A percentile compares a stretch with the other conserved stretches of the same genome.
Evolutionary conservation across 1,140 invertebrate genomes (phyloP).

Genomic region (Diorhabda elongata): DNA sequence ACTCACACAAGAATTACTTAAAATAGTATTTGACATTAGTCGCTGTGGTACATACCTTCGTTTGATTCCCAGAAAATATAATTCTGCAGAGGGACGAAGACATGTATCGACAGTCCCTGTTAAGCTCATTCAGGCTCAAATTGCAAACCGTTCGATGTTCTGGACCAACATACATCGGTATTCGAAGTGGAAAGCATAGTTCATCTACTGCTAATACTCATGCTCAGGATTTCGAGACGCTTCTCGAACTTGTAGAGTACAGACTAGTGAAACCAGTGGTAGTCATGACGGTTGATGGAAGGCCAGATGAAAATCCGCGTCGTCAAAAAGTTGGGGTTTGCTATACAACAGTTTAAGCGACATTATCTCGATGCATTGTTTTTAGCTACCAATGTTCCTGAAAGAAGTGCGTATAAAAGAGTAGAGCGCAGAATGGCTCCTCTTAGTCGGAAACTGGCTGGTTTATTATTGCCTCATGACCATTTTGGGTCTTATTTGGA

Average conservation of each 20-base stretch:
- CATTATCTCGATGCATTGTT: conserved; percentile 16
- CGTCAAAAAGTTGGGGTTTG: background rate
- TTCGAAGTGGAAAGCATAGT: conserved; percentile 36
- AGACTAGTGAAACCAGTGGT: conserved; percentile 16
- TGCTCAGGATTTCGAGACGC: conserved; percentile 30
- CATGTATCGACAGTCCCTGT: conserved; percentile 14
- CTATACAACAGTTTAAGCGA: conserved; percentile 10
- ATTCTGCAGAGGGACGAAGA: conserved; percentile 18
- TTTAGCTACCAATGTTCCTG: conserved; percentile 14
- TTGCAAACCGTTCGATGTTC: conserved; percentile 41
- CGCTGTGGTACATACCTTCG: conserved; percentile 35
- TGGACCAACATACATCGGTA: conserved; percentile 45
- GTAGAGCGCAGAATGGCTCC: conserved; percentile 15
- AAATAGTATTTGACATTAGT: conserved; percentile 40
- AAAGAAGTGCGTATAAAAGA: conserved; percentile 3
- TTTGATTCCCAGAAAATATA: conserved; percentile 30
- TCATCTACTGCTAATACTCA: conserved; percentile 23
- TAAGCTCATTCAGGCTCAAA: conserved; percentile 36
- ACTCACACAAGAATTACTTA: conserved; percentile 35
- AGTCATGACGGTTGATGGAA: conserved; percentile 40
- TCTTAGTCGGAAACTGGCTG: no score
- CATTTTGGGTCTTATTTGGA: no score
- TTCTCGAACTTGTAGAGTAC: conserved; percentile 31
- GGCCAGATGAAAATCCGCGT: conserved; percentile 30
- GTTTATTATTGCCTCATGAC: no score